These are phyloP conservation scores for Periplaneta americana DNA, from an alignment of 1,140 invertebrate genomes.

Conservation along the genomic window DNA sequence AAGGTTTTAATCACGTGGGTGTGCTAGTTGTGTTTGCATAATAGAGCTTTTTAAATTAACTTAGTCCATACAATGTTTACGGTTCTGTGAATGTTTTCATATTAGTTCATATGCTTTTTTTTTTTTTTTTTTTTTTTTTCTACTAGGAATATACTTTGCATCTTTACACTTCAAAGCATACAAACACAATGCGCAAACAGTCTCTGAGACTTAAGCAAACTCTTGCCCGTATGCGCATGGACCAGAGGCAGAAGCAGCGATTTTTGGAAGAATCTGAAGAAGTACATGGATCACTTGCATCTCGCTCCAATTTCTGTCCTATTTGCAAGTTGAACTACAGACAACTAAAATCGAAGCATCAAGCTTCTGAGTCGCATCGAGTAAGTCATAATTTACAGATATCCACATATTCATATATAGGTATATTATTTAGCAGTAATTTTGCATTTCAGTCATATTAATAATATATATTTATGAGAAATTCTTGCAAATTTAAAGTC, in stretches of 20 bases:
- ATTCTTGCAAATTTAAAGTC: too few species aligned
- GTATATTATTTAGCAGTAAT: too few species aligned
- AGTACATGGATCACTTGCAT: conserved; percentile 34
- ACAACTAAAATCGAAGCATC: conserved; percentile 66
- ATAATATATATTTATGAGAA: too few species aligned
- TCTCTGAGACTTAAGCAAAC: conserved; percentile 63
- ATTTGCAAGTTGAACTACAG: conserved; percentile 76
- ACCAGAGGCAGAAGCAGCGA: conserved; percentile 66
- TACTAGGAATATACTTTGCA: conserved; percentile 62
- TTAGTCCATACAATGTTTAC: background rate
- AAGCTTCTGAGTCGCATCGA: conserved; percentile 61
- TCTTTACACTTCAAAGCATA: conserved; percentile 60
- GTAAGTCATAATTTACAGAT: conserved; percentile 22
- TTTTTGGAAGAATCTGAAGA: conserved; percentile 58
- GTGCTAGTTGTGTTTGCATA: background rate
- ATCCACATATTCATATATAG: too few species aligned
- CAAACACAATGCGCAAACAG: conserved; percentile 60
- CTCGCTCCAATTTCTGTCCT: conserved; percentile 62
- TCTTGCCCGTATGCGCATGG: conserved; percentile 62
- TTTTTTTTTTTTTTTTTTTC: conserved; percentile 52
- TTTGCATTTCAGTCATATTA: too few species aligned
- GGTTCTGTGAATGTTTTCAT: background rate
- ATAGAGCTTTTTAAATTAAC: background rate
- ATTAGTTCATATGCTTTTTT: too few species aligned
- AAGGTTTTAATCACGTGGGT: too few species aligned